These are phyloP conservation scores for Exocentrus adspersus DNA, from an alignment of 2,888 invertebrate species.

Conservation along the genomic window DNA sequence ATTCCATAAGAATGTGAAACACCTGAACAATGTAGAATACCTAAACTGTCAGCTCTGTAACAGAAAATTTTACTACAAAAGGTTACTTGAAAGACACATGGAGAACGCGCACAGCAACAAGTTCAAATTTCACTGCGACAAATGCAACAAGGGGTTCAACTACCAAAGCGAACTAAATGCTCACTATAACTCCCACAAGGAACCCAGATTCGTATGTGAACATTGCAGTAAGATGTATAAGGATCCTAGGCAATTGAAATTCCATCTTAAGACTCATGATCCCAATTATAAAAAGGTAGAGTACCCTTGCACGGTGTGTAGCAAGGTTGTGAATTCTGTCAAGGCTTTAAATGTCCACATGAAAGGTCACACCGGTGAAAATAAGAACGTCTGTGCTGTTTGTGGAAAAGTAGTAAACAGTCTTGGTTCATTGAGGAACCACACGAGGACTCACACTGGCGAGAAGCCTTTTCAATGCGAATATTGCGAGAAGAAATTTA, in stretches of 20 bases:
- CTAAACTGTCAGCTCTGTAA: constrained; percentile 33
- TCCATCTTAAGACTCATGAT: constrained; percentile 40
- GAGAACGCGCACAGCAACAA: constrained; percentile 30
- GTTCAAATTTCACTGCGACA: constrained; percentile 11
- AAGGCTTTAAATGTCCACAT: constrained; percentile 1
- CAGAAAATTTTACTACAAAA: constrained; percentile 34
- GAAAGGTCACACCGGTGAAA: constrained; percentile 6
- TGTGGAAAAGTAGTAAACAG: constrained; percentile 23
- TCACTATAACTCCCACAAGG: constrained; percentile 23
- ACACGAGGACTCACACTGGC: constrained; percentile 65
- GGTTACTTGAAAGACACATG: constrained; percentile 34
- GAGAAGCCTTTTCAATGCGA: constrained; percentile 67
- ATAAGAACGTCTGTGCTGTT: constrained; percentile 8
- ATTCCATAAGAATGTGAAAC: constrained; percentile 46
- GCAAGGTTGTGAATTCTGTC: background rate
- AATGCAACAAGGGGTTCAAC: constrained; percentile 21
- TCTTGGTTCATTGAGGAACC: constrained; percentile 26
- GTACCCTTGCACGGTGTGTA: background rate
- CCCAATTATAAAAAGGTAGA: constrained; percentile 30
- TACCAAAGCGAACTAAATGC: background rate
- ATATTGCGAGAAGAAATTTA: constrained; percentile 67
- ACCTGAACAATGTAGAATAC: background rate
- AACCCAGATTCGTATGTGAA: constrained; percentile 17
- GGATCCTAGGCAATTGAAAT: constrained; percentile 5
- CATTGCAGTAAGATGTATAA: constrained; percentile 32